These are phyloP conservation scores for Papilio protenor DNA, from an alignment of 2,888 invertebrate genomes.

Conservation along the genomic window DNA sequence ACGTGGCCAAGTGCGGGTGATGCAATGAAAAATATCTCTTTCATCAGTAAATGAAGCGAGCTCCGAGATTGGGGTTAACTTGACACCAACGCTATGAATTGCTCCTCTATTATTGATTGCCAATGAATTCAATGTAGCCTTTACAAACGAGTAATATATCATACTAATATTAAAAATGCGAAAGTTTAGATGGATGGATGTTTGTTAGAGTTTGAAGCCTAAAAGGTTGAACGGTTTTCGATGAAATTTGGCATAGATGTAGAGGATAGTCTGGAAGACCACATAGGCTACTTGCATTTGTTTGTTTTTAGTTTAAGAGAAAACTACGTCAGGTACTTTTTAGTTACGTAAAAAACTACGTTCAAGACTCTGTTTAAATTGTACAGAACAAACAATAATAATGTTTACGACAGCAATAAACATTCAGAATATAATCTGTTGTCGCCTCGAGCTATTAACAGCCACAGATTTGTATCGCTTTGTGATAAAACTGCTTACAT, in stretches of 20 bases:
- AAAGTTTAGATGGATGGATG: too few species aligned
- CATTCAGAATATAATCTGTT: conserved; percentile 3
- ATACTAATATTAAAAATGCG: too few species aligned
- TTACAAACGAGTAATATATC: too few species aligned
- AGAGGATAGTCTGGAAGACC: too few species aligned
- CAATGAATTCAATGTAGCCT: conserved; percentile 5
- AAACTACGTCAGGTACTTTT: background rate
- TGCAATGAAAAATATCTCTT: conserved; percentile 74
- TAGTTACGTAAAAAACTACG: background rate
- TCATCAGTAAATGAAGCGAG: conserved; percentile 61
- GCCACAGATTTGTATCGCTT: conserved; percentile 8
- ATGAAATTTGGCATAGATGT: too few species aligned
- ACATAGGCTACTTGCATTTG: too few species aligned
- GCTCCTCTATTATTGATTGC: conserved; percentile 33
- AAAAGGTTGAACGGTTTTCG: too few species aligned
- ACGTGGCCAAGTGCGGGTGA: conserved; percentile 54
- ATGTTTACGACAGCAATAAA: conserved; percentile 17
- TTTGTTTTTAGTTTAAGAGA: background rate
- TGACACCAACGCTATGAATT: conserved; percentile 40
- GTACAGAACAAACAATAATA: conserved; percentile 32
- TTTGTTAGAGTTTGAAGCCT: too few species aligned
- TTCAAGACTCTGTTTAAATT: too few species aligned
- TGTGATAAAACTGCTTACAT: conserved; percentile 4
- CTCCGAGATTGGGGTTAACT: conserved; percentile 53
- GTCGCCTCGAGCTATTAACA: conserved; percentile 16